These are phyloP conservation scores for Aegithalos caudatus DNA, from an alignment of 2,113 vertebrate genomes.

Conservation along the genomic window DNA sequence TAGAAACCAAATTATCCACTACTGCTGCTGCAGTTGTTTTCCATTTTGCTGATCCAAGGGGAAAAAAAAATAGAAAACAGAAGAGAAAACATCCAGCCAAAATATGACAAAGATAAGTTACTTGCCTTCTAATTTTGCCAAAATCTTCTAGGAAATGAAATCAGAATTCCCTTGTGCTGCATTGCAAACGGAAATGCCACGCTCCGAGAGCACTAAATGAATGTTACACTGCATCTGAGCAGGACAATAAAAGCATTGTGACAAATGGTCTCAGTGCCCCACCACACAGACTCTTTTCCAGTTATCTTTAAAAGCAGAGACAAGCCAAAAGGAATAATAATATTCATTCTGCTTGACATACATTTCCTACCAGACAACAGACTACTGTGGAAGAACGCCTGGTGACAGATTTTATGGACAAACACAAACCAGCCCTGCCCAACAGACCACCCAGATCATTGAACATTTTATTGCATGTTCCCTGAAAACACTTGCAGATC, in stretches of 20 bases:
- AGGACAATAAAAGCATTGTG: background rate
- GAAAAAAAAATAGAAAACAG: background rate
- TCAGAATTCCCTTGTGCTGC: background rate
- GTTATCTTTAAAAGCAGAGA: conserved; percentile 10
- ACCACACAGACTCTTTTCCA: background rate
- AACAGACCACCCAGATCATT: background rate
- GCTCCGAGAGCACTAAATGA: background rate
- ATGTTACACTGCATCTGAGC: background rate
- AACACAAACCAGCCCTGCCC: background rate
- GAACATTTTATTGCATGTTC: background rate
- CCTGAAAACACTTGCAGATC: background rate
- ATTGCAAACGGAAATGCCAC: background rate
- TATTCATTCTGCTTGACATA: conserved; percentile 10
- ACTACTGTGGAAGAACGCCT: background rate
- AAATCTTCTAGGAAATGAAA: background rate
- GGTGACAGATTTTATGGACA: background rate
- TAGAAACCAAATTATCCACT: background rate
- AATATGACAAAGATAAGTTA: background rate
- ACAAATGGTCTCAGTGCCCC: background rate
- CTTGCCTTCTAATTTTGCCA: background rate
- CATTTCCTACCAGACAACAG: conserved; percentile 15
- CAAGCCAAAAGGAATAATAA: background rate
- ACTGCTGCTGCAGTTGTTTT: background rate
- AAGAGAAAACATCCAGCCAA: background rate
- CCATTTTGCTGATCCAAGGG: background rate